Conservation (phyloP, 2,888 invertebrate species). For the Leucania comma region DNA sequence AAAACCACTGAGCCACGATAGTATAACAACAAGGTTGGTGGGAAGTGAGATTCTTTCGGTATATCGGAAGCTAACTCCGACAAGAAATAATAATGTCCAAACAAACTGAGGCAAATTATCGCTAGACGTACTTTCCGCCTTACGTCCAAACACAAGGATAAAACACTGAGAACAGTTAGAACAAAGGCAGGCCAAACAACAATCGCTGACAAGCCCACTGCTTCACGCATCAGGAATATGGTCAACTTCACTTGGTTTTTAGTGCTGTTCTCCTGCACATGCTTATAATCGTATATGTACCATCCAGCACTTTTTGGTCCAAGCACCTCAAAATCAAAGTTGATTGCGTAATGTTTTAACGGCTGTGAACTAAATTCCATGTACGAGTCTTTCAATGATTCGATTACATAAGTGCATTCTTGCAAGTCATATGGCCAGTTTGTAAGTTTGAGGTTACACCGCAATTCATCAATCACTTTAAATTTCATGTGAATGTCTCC, state of each 20-base stretch:
- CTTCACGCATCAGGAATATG: slow-evolving; percentile 73
- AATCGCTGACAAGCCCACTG: slow-evolving; percentile 65
- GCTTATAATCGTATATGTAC: slow-evolving; percentile 69
- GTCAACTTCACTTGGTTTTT: slow-evolving; percentile 62
- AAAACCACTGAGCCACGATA: slow-evolving; percentile 69
- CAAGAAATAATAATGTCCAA: slow-evolving; percentile 69
- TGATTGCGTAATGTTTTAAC: slow-evolving; percentile 2
- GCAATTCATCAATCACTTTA: slow-evolving; percentile 22
- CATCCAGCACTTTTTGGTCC: slow-evolving; percentile 61
- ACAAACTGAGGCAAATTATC: slow-evolving; percentile 68
- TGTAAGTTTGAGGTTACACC: slow-evolving; percentile 64
- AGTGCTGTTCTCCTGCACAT: slow-evolving; percentile 34
- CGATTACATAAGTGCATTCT: slow-evolving; percentile 66
- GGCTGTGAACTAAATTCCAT: neutral
- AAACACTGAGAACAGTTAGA: slow-evolving; percentile 66
- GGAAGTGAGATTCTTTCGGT: slow-evolving; percentile 56
- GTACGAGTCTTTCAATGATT: neutral
- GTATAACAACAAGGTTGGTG: slow-evolving; percentile 73
- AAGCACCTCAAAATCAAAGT: neutral
- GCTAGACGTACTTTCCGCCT: slow-evolving; percentile 62
- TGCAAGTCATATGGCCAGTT: slow-evolving; percentile 75
- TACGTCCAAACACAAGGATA: slow-evolving; percentile 68
- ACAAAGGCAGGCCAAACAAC: slow-evolving; percentile 70
- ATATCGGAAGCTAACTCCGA: slow-evolving; percentile 60
- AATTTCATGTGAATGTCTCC: slow-evolving; percentile 64